Evolutionary conservation across 1,140 invertebrate species (phyloP), one percentile per base, ranked within the genome.

Genomic region (Sycophila sp.): DNA sequence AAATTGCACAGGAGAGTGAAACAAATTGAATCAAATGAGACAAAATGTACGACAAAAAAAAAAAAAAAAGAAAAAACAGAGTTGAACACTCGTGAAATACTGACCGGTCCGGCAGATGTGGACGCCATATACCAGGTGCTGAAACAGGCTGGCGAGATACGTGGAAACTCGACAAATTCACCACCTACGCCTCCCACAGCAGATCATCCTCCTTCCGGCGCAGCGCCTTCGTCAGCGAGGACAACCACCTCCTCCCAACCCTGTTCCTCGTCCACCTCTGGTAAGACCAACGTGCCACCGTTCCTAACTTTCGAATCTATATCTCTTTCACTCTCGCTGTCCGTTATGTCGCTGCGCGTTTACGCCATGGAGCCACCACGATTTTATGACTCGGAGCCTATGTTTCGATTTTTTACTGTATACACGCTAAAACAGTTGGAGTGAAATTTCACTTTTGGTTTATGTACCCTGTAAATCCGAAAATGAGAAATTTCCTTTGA

Each of bases 101-200:
- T 42, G 65, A 75, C 75, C 73, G 75, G 77, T 77, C 81, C 79
- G 83, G 73, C 85, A 85, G 93, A 94, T 89, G 91, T 95, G 87
- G 94, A 96, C 89, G 91, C 92, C 86, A 94, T 94, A 81, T 96
- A 96, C 88, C 94, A 95, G 89, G 94, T 96, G 81, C 89, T 97
- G 88, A 96, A 96, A 89, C 93, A 95, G 86, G 94, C 94, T 77
- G 93, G 93, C 77, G 94, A 96, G 89, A 92, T 96, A 83, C 84
- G 85, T 78, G 85, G 85, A 78, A 86, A 84, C 70, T 83, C 85
- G 77, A 81, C 84, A 77, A 86, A 84, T 75, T 86, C 84, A 82
- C 85, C 85, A 78, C 83, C 85, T 77, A 85, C 84, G 79, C 85
- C 85, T 80, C 84, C 85, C 73, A 85, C 83, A 78, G 82, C 80